phyloP scores from a whole-genome alignment of 2,888 invertebrate species.

The Syritta pipiens region DNA sequence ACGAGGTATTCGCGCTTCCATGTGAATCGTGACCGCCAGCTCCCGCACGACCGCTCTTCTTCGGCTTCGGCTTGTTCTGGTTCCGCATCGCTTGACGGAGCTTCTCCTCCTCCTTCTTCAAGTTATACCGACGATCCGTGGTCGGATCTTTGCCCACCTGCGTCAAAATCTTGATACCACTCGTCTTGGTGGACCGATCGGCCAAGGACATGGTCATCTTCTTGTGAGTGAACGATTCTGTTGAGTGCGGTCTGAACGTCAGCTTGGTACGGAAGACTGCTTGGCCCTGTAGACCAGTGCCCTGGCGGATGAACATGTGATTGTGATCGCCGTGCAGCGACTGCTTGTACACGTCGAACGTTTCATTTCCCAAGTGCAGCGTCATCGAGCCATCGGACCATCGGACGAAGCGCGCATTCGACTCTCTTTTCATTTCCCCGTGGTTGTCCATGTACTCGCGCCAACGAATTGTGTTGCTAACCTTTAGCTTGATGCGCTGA shows the following conservation, averaged over 20 bases:
- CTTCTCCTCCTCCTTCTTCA: constrained; percentile 99
- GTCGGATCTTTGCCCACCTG: constrained; percentile 92
- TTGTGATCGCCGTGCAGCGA: constrained; percentile 97
- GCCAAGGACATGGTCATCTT: constrained; percentile 99
- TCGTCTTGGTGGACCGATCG: constrained; percentile 95
- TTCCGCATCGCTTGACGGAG: constrained; percentile 91
- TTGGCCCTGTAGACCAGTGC: constrained; percentile 98
- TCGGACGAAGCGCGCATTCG: constrained; percentile 95
- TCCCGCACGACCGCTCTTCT: constrained; percentile 78
- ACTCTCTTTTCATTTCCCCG: constrained; percentile 91
- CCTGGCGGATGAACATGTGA: constrained; percentile 98
- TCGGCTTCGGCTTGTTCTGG: constrained; percentile 81
- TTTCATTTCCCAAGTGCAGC: constrained; percentile 96
- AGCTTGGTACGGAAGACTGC: constrained; percentile 98
- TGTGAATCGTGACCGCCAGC: constrained; percentile 78
- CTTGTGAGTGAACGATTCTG: constrained; percentile 98
- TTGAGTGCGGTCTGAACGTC: constrained; percentile 98
- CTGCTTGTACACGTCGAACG: constrained; percentile 98
- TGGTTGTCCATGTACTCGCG: constrained; percentile 89
- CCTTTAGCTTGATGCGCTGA: constrained; percentile 89
- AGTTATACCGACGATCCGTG: constrained; percentile 92
- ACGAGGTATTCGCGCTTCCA: constrained; percentile 75
- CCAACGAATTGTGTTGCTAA: constrained; percentile 99
- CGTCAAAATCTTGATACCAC: constrained; percentile 96
- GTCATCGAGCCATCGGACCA: constrained; percentile 99